Evolutionary conservation across 2,113 vertebrate species (phyloP).

Genomic region (Brachyhypopomus gauderio): DNA sequence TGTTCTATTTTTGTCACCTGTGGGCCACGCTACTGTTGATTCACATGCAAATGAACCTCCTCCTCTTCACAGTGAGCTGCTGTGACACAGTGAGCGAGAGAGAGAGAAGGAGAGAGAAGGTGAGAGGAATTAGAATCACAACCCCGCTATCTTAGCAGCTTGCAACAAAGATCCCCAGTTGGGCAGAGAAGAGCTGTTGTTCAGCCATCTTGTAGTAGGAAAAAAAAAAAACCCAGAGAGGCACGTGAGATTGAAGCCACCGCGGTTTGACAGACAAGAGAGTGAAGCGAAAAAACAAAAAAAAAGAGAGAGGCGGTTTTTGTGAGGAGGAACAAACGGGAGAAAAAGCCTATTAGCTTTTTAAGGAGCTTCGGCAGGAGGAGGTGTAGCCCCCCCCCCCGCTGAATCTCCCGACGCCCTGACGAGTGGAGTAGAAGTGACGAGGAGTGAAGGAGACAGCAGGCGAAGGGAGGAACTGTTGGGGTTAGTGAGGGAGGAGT

Average conservation of each 20-base stretch:
- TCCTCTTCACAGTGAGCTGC: conserved; percentile 73
- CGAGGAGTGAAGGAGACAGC: conserved; percentile 30
- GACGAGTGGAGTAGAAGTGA: conserved; percentile 38
- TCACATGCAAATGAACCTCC: conserved; percentile 96
- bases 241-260: not conserved
- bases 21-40: conserved; percentile 96
- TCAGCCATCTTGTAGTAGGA: conserved; percentile 7
- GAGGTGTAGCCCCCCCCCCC: conserved; percentile 35
- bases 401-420: conserved; percentile 33
- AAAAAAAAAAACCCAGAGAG: not conserved
- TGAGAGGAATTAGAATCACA: conserved; percentile 12
- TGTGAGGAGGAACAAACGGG: not conserved
- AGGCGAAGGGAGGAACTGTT: conserved; percentile 35
- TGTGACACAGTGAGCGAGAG: conserved; percentile 54
- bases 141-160: conserved; percentile 42
- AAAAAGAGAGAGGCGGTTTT: not conserved
- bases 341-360: conserved; percentile 13
- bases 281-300: not conserved
- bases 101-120: conserved; percentile 45
- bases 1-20: conserved; percentile 99
- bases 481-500: conserved; percentile 41
- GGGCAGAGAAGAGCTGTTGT: not conserved
- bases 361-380: conserved; percentile 12
- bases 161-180: conserved; percentile 45
- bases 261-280: not conserved